Base-by-base conservation (phyloP, 2,797 vertebrate genomes). In the Pyrocephalus nanus region DNA sequence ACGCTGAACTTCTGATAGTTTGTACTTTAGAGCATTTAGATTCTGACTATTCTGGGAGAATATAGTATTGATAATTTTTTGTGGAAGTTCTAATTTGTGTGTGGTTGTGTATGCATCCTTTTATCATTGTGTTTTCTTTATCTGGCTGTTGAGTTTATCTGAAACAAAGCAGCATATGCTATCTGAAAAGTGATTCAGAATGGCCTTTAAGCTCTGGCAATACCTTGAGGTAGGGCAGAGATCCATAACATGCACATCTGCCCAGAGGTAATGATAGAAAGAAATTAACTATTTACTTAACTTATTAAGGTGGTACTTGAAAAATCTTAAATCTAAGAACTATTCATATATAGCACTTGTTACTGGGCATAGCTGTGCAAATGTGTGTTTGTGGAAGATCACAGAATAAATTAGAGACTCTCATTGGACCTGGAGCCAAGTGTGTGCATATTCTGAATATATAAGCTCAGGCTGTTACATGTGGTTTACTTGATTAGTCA, bases 211-310 rank as follows among this genome's bases (percentile, higher is more conserved):
- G 11, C 55, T 71, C 57, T 83, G 72, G 48, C 38, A 57, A 2
- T 61, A 43, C n/a, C 8, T 51, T 61, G 29, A 70, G 43, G 34
- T 34, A 43, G 21, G 27, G 51, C 34, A 29, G 34, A 64, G 26
- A 15, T 51, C 8, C 0, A 2, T 15, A 76, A 38, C 3, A 4
- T 36, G 6, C 16, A 16, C 13, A 20, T 67, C 30, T 69, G 19
- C 30, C 47, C 10, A n/a, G 34, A 75, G 27, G 27, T 60, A 36
- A 26, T 10, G 29, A 25, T 62, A 32, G 18, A 29, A 34, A 79
- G 30, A 51, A 51, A 45, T 58, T 1, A 47, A 11, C 13, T 60
- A 15, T 80, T 86, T 65, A 21, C 20, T 65, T 38, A 45, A 26
- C 58, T 67, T 54, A 21, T 17, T 50, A 57, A 16, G 9, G 14